Conservation (phyloP, 2,888 invertebrate species). For the Zaprionus obscuricornis region DNA sequence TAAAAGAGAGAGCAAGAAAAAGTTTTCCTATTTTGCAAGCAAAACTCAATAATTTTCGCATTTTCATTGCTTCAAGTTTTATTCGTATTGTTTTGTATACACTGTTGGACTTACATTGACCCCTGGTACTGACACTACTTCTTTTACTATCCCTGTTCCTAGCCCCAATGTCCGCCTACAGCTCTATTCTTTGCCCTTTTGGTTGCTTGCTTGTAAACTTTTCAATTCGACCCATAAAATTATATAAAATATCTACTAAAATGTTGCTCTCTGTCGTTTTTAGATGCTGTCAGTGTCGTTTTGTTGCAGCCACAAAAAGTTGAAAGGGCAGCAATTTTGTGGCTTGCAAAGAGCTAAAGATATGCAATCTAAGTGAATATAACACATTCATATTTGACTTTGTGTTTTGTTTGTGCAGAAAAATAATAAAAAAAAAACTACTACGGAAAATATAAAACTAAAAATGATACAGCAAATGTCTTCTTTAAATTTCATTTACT, state of each 20-base stretch:
- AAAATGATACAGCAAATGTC: background rate
- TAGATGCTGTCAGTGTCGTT: conserved; percentile 27
- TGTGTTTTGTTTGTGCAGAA: too few relatives aligned
- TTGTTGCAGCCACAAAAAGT: conserved; percentile 37
- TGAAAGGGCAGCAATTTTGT: conserved; percentile 44
- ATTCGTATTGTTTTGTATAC: conserved; percentile 45
- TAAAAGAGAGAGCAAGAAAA: conserved; percentile 42
- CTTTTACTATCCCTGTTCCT: background rate
- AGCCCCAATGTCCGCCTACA: too few relatives aligned
- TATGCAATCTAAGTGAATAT: too few relatives aligned
- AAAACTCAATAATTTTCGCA: conserved; percentile 56
- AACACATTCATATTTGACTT: too few relatives aligned
- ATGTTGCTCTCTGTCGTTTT: background rate
- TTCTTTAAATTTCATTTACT: background rate
- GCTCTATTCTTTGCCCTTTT: conserved; percentile 19
- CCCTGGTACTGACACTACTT: too few relatives aligned
- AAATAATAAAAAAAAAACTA: too few relatives aligned
- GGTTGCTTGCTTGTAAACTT: conserved; percentile 40
- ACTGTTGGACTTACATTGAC: too few relatives aligned
- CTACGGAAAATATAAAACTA: background rate
- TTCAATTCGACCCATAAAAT: conserved; percentile 53
- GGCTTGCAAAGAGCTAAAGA: too few relatives aligned
- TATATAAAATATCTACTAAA: conserved; percentile 50
- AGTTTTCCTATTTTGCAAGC: conserved; percentile 50
- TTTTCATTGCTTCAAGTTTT: conserved; percentile 56